Conservation (phyloP, 2,113 vertebrate species). For the Paracanthobrama guichenoti region DNA sequence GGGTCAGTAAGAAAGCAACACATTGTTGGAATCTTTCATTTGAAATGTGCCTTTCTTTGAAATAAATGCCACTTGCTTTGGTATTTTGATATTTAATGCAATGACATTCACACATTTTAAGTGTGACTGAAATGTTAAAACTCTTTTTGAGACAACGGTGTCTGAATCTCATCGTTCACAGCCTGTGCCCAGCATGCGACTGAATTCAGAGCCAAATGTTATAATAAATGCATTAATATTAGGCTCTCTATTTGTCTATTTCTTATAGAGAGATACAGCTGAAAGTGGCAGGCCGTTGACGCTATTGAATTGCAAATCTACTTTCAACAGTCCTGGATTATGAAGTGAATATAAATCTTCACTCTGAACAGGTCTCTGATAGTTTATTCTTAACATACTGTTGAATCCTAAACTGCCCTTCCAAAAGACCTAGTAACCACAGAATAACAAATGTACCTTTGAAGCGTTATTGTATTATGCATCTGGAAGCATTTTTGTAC, state of each 20-base stretch:
- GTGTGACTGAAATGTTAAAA: neutral
- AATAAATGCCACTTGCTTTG: neutral
- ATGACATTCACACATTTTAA: neutral
- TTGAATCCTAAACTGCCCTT: neutral
- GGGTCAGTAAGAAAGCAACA: neutral
- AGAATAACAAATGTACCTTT: constrained; percentile 11
- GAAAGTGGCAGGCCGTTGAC: neutral
- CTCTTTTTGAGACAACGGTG: neutral
- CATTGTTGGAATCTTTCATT: neutral
- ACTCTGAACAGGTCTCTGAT: neutral
- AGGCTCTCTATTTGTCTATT: neutral
- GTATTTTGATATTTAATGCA: neutral
- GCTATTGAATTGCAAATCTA: neutral
- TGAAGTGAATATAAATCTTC: neutral
- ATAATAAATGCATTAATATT: constrained; percentile 1
- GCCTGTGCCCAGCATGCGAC: neutral
- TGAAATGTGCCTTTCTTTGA: neutral
- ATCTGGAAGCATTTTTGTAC: constrained; percentile 5
- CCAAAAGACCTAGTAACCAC: neutral
- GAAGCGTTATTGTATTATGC: constrained; percentile 4
- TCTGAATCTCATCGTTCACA: constrained; percentile 3
- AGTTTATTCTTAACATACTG: neutral
- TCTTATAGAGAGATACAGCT: neutral
- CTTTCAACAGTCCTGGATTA: neutral
- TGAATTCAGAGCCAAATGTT: neutral